These are phyloP conservation scores for Romanogobio albipinnatus DNA, from an alignment of 2,113 vertebrate species.

Conservation along the genomic window DNA sequence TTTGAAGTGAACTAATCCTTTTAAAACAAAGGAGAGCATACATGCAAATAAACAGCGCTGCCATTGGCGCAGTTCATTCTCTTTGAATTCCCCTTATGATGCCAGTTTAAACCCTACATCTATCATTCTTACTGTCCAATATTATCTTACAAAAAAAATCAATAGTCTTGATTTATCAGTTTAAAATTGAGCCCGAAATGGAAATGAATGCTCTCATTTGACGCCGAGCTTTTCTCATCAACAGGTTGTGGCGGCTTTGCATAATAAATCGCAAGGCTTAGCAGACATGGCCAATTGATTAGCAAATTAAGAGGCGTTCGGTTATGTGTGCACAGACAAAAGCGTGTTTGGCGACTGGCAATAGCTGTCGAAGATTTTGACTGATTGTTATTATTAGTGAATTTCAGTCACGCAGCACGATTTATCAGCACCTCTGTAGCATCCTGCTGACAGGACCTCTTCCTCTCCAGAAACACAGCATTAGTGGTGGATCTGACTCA, in stretches of 20 bases:
- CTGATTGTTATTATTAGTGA: slow-evolving; percentile 40
- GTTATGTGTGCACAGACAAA: slow-evolving; percentile 34
- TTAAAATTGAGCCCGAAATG: not conserved
- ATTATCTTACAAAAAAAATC: not conserved
- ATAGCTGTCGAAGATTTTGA: slow-evolving; percentile 35
- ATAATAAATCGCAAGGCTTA: slow-evolving; percentile 35
- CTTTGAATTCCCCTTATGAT: not conserved
- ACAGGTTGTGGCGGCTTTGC: slow-evolving; percentile 31
- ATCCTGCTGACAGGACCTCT: slow-evolving; percentile 31
- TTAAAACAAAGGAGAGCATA: not conserved
- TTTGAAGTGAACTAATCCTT: too few species aligned
- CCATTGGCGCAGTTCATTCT: not conserved
- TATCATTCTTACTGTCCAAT: not conserved
- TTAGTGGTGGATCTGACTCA: slow-evolving; percentile 30
- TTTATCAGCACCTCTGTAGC: slow-evolving; percentile 35
- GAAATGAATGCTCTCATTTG: not conserved
- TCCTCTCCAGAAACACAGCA: slow-evolving; percentile 24
- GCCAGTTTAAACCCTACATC: not conserved
- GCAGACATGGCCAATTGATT: slow-evolving; percentile 33
- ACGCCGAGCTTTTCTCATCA: not conserved
- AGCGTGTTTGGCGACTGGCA: not conserved
- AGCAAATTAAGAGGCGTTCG: slow-evolving; percentile 38
- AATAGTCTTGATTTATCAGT: not conserved
- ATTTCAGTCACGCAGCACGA: slow-evolving; percentile 32
- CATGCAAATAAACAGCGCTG: not conserved